phyloP scores from a whole-genome alignment of 2,888 invertebrate species.

The Odontocolon sp. region DNA sequence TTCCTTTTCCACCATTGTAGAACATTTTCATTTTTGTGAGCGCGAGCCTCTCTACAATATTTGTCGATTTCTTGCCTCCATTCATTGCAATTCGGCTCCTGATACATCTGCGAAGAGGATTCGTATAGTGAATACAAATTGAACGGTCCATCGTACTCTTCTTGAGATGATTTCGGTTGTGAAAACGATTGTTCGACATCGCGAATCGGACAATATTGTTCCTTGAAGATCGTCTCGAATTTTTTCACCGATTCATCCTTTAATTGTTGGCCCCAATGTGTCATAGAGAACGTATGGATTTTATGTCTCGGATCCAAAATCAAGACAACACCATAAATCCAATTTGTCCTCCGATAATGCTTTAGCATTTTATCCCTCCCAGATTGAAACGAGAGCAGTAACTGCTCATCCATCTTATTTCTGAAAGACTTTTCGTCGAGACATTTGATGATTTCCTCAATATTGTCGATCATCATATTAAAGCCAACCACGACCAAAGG shows the following conservation, averaged over 20 bases:
- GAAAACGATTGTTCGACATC: not conserved
- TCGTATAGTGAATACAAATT: not conserved
- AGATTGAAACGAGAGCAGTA: not conserved
- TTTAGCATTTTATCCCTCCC: constrained; percentile 26
- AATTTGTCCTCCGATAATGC: constrained; percentile 15
- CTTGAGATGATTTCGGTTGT: not conserved
- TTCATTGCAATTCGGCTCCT: not conserved
- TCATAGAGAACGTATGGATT: constrained; percentile 1
- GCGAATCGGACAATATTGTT: not conserved
- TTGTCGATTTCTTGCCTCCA: not conserved
- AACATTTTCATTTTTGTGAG: constrained; percentile 4
- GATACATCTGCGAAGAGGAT: not conserved
- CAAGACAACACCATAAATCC: constrained; percentile 15
- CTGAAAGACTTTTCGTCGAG: not conserved
- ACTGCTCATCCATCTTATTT: not conserved
- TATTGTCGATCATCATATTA: not conserved
- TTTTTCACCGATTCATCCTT: not conserved
- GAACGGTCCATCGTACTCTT: not conserved
- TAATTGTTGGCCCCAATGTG: constrained; percentile 12
- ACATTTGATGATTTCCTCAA: not conserved
- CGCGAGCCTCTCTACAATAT: not conserved
- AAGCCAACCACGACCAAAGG: not conserved
- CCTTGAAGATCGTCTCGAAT: not conserved
- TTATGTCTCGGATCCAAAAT: constrained; percentile 34
- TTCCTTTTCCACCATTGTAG: constrained; percentile 6